phyloP scores from a whole-genome alignment of 2,888 invertebrate species.

The Sminthurinus aureus region DNA sequence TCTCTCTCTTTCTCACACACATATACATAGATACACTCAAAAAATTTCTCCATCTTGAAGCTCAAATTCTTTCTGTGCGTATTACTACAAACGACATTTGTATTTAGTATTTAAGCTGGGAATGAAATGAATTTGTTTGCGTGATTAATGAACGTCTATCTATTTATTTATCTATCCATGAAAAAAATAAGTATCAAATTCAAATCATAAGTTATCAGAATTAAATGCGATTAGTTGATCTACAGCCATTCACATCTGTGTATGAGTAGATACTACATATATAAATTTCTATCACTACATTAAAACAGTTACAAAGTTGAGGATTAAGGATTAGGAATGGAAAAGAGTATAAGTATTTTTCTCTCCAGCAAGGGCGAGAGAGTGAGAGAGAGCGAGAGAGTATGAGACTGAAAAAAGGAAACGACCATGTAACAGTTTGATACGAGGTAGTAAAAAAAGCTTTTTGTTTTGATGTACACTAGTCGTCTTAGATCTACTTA shows the following conservation, averaged over 20 bases:
- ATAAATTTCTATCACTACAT: neutral
- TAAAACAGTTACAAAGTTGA: no score
- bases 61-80: neutral
- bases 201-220: neutral
- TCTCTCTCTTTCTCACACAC: neutral
- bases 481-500: neutral
- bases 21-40: neutral
- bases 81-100: neutral
- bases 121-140: neutral
- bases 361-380: neutral
- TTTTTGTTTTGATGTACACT: neutral
- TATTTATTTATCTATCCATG: neutral
- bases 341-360: no score
- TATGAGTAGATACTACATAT: neutral
- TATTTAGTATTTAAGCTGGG: neutral
- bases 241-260: neutral
- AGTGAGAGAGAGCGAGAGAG: no score
- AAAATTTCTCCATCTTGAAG: neutral
- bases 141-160: neutral
- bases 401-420: neutral
- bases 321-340: no score
- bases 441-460: neutral
- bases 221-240: neutral
- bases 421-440: slow-evolving; percentile 11
- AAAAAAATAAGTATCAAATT: neutral